Percentiles rank a stretch among this genome's conserved stretches.
phyloP scores from a whole-genome alignment of 2,888 invertebrate genomes.

The Parapristionchus giblindavisi region DNA sequence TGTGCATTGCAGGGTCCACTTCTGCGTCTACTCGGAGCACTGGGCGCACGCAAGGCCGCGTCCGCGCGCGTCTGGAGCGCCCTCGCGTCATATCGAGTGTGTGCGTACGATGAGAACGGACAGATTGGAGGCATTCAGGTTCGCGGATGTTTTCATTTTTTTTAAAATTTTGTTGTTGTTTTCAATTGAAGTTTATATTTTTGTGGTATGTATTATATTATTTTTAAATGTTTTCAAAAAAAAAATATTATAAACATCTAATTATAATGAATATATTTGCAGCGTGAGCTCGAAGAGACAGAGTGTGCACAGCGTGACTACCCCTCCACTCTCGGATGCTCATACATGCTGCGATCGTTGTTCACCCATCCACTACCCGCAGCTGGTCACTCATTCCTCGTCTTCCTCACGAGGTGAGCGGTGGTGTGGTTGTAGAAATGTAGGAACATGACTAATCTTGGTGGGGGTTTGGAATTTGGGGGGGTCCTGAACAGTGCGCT shows the following conservation, averaged over 20 bases:
- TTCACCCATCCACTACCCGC: slow-evolving; percentile 43
- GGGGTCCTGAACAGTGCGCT: no score
- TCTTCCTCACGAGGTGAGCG: slow-evolving; percentile 25
- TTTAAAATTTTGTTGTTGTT: neutral
- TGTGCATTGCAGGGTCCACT: slow-evolving; percentile 12
- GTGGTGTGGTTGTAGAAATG: neutral
- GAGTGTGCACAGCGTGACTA: slow-evolving; percentile 57
- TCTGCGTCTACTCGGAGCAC: slow-evolving; percentile 31
- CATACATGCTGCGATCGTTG: slow-evolving; percentile 54
- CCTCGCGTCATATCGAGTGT: slow-evolving; percentile 19
- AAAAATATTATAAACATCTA: neutral
- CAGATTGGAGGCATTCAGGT: slow-evolving; percentile 35
- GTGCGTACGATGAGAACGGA: slow-evolving; percentile 30
- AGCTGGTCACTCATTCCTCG: slow-evolving; percentile 9
- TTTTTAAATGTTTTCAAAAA: neutral
- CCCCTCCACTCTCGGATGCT: slow-evolving; percentile 58
- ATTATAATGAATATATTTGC: slow-evolving; percentile 36
- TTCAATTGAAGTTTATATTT: neutral
- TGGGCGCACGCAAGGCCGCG: slow-evolving; percentile 15
- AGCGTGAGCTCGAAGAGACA: slow-evolving; percentile 63
- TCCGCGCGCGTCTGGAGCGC: slow-evolving; percentile 29
- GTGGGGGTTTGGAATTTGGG: no score
- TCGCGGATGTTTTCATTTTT: neutral
- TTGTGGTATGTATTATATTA: neutral
- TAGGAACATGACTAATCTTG: no score